Percentiles rank a stretch among this genome's conserved stretches.
phyloP scores from a whole-genome alignment of 2,888 invertebrate genomes.

The Drosophila villosipedis region DNA sequence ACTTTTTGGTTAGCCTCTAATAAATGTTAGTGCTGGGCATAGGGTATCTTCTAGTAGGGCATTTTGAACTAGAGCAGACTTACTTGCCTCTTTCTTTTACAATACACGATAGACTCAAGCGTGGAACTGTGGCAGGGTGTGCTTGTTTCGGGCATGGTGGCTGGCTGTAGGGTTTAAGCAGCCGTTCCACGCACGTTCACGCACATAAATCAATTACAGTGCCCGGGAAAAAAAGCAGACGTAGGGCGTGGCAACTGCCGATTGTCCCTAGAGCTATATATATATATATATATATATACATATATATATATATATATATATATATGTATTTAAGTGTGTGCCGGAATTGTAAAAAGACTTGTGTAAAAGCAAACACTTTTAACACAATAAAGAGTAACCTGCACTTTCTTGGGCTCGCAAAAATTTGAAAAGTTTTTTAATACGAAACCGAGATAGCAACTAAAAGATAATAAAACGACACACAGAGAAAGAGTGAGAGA shows the following conservation, averaged over 20 bases:
- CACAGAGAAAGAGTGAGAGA: not conserved
- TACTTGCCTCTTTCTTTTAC: conserved; percentile 10
- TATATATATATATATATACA: not conserved
- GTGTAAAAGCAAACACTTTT: conserved; percentile 69
- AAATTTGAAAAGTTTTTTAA: conserved; percentile 75
- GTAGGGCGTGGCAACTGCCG: conserved; percentile 36
- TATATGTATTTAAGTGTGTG: conserved; percentile 6
- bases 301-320: not conserved
- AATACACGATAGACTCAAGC: conserved; percentile 1
- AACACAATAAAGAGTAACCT: conserved; percentile 74
- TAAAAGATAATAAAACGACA: conserved; percentile 2
- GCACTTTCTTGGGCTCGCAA: conserved; percentile 62
- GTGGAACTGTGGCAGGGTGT: not conserved
- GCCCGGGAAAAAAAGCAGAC: conserved; percentile 38
- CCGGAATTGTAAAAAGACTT: conserved; percentile 51
- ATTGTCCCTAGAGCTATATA: conserved; percentile 33
- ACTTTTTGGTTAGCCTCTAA: not conserved
- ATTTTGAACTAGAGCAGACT: conserved; percentile 18
- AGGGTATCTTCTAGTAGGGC: conserved; percentile 2
- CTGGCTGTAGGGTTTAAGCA: conserved; percentile 53
- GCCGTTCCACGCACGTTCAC: conserved; percentile 73
- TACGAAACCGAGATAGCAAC: conserved; percentile 20
- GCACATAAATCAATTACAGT: conserved; percentile 77
- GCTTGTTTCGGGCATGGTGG: not conserved
- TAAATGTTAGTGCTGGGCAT: not conserved